These are phyloP conservation scores for Mythimna lalbum DNA, from an alignment of 2,888 invertebrate species.

Conservation along the genomic window DNA sequence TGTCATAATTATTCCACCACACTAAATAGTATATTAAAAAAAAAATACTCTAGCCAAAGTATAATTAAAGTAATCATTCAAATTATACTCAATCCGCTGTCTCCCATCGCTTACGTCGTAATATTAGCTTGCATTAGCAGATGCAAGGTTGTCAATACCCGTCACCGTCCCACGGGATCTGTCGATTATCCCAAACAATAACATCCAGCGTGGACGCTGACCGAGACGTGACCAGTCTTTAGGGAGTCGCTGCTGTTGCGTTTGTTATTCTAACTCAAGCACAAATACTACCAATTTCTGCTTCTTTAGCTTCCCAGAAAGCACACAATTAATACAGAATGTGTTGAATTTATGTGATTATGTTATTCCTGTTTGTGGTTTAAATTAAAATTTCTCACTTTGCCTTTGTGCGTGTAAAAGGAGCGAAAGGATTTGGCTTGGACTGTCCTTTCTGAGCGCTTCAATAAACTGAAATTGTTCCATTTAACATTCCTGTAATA, in stretches of 20 bases:
- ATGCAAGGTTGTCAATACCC: conserved; percentile 78
- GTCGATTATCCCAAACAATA: conserved; percentile 77
- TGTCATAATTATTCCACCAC: too few species aligned
- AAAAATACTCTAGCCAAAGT: too few species aligned
- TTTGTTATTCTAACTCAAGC: conserved; percentile 79
- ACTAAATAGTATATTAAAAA: too few species aligned
- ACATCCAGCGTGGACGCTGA: conserved; percentile 58
- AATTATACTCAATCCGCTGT: conserved; percentile 26
- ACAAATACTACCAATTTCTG: conserved; percentile 73
- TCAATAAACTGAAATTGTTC: conserved; percentile 20
- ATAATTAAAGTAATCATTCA: too few species aligned
- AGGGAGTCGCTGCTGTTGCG: conserved; percentile 66
- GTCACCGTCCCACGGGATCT: conserved; percentile 75
- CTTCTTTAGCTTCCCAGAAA: conserved; percentile 63
- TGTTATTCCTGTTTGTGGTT: conserved; percentile 40
- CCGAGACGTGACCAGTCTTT: conserved; percentile 67
- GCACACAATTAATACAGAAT: conserved; percentile 49
- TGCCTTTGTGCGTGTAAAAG: conserved; percentile 34
- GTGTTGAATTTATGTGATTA: conserved; percentile 25
- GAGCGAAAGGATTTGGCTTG: conserved; percentile 21
- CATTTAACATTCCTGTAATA: neutral
- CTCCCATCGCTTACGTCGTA: conserved; percentile 32
- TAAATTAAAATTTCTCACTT: conserved; percentile 50
- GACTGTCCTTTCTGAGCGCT: conserved; percentile 1
- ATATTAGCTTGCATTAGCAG: conserved; percentile 82